Conservation (phyloP, 2,888 invertebrate genomes). For the Cactoblastis cactorum region DNA sequence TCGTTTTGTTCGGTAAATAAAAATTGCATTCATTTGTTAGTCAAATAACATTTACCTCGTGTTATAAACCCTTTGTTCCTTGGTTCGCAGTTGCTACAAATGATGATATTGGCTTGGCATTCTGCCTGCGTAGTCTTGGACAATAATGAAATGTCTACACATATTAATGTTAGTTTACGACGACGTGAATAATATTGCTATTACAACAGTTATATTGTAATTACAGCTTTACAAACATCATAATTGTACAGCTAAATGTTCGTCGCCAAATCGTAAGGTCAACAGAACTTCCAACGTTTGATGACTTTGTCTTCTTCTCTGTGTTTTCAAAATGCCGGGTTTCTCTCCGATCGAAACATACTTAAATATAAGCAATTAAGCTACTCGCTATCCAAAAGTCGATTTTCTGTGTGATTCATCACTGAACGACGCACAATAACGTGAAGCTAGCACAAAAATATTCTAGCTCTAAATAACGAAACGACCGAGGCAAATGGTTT, state of each 20-base stretch:
- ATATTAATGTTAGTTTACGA: background rate
- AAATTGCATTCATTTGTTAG: background rate
- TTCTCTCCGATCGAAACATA: no score
- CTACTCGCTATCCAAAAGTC: no score
- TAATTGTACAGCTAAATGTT: background rate
- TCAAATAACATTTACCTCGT: background rate
- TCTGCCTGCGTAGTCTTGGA: background rate
- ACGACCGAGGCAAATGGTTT: no score
- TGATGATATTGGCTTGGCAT: constrained; percentile 3
- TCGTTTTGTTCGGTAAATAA: background rate
- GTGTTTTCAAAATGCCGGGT: no score
- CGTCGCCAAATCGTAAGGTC: background rate
- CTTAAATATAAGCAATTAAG: no score
- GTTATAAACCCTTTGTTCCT: background rate
- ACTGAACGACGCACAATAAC: no score
- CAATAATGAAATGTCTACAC: constrained; percentile 6
- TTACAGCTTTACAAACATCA: background rate
- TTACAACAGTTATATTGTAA: constrained; percentile 1
- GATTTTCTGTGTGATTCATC: no score
- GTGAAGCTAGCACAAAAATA: no score
- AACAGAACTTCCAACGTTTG: background rate
- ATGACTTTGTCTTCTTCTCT: no score
- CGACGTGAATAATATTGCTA: background rate
- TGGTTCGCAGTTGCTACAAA: background rate
- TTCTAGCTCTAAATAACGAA: no score